Percentiles rank a stretch among this genome's conserved stretches.
These are phyloP conservation scores for Caenorhabditis tropicalis DNA, from an alignment of 1,140 invertebrate genomes.

Conservation along the genomic window DNA sequence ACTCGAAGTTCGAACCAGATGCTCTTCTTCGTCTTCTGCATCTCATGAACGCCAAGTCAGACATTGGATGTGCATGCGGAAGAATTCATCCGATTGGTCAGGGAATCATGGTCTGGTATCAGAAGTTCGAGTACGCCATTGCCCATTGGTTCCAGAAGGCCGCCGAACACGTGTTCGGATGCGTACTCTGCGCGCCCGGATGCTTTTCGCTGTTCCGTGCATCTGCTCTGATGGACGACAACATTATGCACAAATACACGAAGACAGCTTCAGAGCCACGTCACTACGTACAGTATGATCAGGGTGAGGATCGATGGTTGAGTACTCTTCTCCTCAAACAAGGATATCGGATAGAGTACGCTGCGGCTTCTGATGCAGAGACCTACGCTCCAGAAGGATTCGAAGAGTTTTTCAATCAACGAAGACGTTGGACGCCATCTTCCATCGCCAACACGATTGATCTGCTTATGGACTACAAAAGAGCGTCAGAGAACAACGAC, in stretches of 20 bases:
- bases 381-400: conserved; percentile 94
- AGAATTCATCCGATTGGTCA: conserved; percentile 75
- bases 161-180: conserved; percentile 96
- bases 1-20: conserved; percentile 76
- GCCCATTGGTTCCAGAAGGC: conserved; percentile 99
- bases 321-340: conserved; percentile 68
- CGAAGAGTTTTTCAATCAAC: conserved; percentile 94
- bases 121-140: conserved; percentile 97
- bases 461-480: conserved; percentile 80
- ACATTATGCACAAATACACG: conserved; percentile 91
- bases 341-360: conserved; percentile 97
- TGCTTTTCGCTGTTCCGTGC: conserved; percentile 92
- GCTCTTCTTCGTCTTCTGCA: conserved; percentile 75
- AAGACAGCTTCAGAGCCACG: conserved; percentile 88
- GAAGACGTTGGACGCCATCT: conserved; percentile 92
- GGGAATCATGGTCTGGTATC: conserved; percentile 99
- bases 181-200: conserved; percentile 95
- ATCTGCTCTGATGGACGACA: conserved; percentile 92
- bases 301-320: conserved; percentile 76
- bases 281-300: conserved; percentile 98
- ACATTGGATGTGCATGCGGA: conserved; percentile 76
- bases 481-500: conserved; percentile 92
- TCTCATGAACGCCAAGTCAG: conserved; percentile 75
- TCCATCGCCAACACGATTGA: conserved; percentile 97
- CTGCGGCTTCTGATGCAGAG: conserved; percentile 94